Evolutionary conservation across 2,888 invertebrate genomes (phyloP).

Genomic region (Microctonus brassicae): DNA sequence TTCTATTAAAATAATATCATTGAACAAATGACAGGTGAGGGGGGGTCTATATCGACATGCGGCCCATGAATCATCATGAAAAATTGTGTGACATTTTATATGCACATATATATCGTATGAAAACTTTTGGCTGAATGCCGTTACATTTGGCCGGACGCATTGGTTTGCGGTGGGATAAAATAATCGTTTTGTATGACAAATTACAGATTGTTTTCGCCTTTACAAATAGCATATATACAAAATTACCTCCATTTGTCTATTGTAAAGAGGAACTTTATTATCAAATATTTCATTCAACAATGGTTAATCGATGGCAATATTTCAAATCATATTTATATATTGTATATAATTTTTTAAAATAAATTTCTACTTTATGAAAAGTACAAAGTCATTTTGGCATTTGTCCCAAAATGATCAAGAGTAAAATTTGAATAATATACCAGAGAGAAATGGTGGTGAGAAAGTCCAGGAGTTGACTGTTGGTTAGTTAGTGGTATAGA

Average conservation of each 20-base stretch:
- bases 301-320: neutral
- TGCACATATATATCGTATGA: neutral
- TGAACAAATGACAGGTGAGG: neutral
- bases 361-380: neutral
- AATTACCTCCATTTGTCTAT: neutral
- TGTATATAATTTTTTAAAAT: neutral
- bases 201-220: slow-evolving; percentile 16
- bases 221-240: neutral
- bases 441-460: neutral
- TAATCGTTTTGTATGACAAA: slow-evolving; percentile 17
- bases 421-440: slow-evolving; percentile 37
- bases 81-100: slow-evolving; percentile 18
- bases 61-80: slow-evolving; percentile 17
- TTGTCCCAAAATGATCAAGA: slow-evolving; percentile 47
- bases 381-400: slow-evolving; percentile 29
- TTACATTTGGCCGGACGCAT: neutral
- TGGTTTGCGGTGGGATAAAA: neutral
- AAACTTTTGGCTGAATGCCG: slow-evolving; percentile 13
- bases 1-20: neutral
- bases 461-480: neutral
- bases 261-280: neutral
- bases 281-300: neutral
- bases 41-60: too few species aligned
- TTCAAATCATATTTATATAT: neutral
- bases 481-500: slow-evolving; percentile 5